phyloP scores from a whole-genome alignment of 2,113 vertebrate species.

The Nibea coibor region DNA sequence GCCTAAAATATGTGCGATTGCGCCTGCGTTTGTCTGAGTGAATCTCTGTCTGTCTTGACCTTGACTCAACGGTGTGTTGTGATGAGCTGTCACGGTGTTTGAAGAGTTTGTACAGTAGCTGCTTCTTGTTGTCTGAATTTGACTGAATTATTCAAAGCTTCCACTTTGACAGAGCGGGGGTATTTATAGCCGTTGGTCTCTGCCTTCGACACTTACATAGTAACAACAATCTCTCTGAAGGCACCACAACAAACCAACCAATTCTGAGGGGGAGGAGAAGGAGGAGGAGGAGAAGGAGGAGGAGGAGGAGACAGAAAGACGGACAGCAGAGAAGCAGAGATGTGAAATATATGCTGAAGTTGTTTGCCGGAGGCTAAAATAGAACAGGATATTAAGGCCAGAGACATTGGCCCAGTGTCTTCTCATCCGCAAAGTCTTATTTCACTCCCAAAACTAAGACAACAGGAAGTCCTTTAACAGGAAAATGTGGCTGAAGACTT shows the following conservation, averaged over 20 bases:
- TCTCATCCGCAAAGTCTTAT: conserved; percentile 20
- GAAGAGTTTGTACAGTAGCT: conserved; percentile 50
- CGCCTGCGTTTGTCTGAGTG: conserved; percentile 15
- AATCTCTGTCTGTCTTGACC: conserved; percentile 40
- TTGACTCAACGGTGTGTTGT: conserved; percentile 44
- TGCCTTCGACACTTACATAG: conserved; percentile 56
- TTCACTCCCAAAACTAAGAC: conserved; percentile 13
- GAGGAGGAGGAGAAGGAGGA: background rate
- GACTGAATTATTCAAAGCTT: conserved; percentile 74
- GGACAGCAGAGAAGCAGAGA: conserved; percentile 32
- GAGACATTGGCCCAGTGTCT: conserved; percentile 28
- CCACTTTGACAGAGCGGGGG: conserved; percentile 65
- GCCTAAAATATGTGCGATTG: background rate
- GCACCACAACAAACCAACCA: conserved; percentile 62
- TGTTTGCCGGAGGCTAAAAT: conserved; percentile 61
- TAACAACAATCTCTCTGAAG: conserved; percentile 63
- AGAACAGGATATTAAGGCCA: conserved; percentile 39
- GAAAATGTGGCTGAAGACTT: conserved; percentile 22
- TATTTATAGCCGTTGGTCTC: conserved; percentile 77
- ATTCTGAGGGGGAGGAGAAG: conserved; percentile 23
- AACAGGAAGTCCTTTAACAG: background rate
- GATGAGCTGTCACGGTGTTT: conserved; percentile 38
- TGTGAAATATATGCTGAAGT: conserved; percentile 41
- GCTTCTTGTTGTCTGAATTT: conserved; percentile 63
- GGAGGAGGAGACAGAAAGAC: conserved; percentile 42